A percentile compares a stretch with the other conserved stretches of the same genome.
Evolutionary conservation across 2,113 vertebrate genomes (phyloP).

Genomic region (Elephas maximus): DNA sequence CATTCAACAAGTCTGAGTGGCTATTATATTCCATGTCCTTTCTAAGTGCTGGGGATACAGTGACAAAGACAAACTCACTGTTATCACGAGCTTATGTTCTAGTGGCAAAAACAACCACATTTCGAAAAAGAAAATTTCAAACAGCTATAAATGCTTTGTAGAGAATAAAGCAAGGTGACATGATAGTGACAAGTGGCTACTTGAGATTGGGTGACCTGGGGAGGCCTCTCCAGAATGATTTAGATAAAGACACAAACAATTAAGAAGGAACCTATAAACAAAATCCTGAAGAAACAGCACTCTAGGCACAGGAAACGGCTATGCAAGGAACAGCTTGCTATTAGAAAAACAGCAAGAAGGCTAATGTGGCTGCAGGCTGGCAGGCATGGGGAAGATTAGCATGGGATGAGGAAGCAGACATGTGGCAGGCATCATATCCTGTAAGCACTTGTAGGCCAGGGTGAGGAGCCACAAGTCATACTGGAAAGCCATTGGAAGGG

Average conservation of each 20-base stretch:
- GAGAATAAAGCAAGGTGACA: background rate
- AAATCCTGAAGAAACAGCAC: constrained; percentile 48
- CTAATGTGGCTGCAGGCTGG: background rate
- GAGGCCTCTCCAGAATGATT: background rate
- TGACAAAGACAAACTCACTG: background rate
- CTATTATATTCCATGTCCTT: background rate
- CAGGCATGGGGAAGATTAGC: background rate
- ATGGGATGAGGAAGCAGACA: background rate
- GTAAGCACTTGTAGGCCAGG: background rate
- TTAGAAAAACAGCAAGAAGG: background rate
- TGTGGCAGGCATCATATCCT: background rate
- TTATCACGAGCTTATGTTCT: background rate
- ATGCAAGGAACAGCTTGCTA: background rate
- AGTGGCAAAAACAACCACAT: background rate
- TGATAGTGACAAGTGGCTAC: background rate
- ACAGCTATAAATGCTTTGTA: background rate
- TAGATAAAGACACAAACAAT: background rate
- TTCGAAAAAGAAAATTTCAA: constrained; percentile 43
- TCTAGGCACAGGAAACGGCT: background rate
- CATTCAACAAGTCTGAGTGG: background rate
- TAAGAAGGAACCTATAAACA: background rate
- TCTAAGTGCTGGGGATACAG: background rate
- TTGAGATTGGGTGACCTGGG: background rate
- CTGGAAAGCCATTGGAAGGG: background rate
- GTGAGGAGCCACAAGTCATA: background rate